Conservation (phyloP, 2,888 invertebrate species). For the Pyrrhosoma nymphula region DNA sequence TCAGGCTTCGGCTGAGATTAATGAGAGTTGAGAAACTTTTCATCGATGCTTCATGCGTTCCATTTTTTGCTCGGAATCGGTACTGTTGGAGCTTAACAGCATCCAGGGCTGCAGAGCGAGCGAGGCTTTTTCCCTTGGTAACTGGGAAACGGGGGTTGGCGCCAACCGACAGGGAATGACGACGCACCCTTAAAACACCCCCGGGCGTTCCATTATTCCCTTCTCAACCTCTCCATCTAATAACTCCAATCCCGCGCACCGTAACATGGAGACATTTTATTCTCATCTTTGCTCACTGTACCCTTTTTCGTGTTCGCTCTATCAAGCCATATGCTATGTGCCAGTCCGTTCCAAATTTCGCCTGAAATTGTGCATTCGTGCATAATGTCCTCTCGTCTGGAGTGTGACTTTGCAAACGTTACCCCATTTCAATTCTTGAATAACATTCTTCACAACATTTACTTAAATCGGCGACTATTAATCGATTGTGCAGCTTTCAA, state of each 20-base stretch:
- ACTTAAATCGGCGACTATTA: too few relatives aligned
- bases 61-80: not conserved
- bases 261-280: not conserved
- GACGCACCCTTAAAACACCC: not conserved
- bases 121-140: not conserved
- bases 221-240: not conserved
- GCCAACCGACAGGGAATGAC: not conserved
- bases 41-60: not conserved
- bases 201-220: not conserved
- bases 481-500: too few relatives aligned
- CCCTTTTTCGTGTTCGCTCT: too few relatives aligned
- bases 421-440: too few relatives aligned
- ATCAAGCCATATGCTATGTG: too few relatives aligned
- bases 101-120: not conserved
- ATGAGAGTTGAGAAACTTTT: constrained; percentile 10
- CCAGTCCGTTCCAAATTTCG: too few relatives aligned
- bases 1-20: not conserved
- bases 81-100: too few relatives aligned
- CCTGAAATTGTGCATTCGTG: too few relatives aligned
- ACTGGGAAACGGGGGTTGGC: not conserved
- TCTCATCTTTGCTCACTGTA: not conserved
- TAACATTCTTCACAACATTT: too few relatives aligned
- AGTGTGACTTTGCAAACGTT: too few relatives aligned
- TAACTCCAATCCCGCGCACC: not conserved
- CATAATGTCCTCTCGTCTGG: too few relatives aligned